Evolutionary conservation across 2,888 invertebrate species (phyloP).

Genomic region (Lithophane ornitopus): DNA sequence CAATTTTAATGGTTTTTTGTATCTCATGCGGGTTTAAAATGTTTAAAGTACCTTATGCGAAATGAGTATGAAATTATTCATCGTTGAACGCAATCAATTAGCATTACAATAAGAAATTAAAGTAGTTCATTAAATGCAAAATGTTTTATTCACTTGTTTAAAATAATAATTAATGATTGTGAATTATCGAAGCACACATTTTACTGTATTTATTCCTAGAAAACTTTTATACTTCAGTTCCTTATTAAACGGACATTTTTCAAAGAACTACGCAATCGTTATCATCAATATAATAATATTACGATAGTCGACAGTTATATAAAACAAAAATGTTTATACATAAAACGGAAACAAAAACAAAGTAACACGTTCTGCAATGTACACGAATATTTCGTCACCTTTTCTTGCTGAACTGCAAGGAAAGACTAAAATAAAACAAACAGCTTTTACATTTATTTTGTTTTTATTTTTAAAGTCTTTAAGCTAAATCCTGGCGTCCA

Average conservation of each 20-base stretch:
- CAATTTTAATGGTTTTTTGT: background rate
- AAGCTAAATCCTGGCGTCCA: conserved; percentile 42
- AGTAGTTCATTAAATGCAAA: background rate
- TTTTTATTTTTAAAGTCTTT: conserved; percentile 50
- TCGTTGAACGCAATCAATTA: background rate
- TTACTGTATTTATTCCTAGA: background rate
- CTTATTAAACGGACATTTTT: background rate
- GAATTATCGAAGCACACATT: background rate
- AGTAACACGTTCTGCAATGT: background rate
- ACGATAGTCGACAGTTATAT: background rate
- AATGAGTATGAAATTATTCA: conserved; percentile 4
- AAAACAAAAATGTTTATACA: background rate
- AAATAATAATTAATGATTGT: background rate
- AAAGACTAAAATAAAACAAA: conserved; percentile 41
- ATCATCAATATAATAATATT: background rate
- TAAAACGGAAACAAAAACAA: background rate
- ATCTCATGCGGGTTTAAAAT: background rate
- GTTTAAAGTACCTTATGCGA: background rate
- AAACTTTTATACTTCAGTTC: background rate
- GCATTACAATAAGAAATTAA: background rate
- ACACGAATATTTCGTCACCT: conserved; percentile 22
- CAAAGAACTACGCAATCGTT: background rate
- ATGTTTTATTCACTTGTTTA: no score
- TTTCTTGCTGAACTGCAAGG: background rate
- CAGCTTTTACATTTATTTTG: conserved; percentile 36